Percentiles rank a stretch among this genome's conserved stretches.
These are phyloP conservation scores for Cassiopea andromeda DNA, from an alignment of 30 jellyfish, hydroid and myxozoan species.

Conservation along the genomic window DNA sequence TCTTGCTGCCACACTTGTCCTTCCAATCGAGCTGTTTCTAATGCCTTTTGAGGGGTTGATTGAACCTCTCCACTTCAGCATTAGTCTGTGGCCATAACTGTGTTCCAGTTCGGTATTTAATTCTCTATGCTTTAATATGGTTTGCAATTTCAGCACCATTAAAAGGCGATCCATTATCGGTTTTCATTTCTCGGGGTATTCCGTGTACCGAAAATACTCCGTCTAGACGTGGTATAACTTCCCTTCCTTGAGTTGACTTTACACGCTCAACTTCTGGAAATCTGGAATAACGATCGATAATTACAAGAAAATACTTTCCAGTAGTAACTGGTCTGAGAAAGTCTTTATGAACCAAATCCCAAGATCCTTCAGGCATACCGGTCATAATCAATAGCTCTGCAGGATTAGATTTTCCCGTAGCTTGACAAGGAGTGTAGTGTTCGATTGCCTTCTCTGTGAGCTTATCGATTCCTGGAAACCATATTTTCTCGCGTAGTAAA, in stretches of 20 bases:
- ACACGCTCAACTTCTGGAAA: not conserved
- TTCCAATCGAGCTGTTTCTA: conserved; percentile 29
- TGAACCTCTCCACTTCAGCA: conserved; percentile 14
- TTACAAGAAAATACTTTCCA: not conserved
- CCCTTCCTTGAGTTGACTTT: not conserved
- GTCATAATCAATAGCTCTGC: not conserved
- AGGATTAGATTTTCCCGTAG: not conserved
- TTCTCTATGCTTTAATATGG: conserved; percentile 19
- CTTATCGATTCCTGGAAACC: not conserved
- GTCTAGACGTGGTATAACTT: not conserved
- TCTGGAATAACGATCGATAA: not conserved
- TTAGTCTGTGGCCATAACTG: conserved; percentile 29
- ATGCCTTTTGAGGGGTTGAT: not conserved
- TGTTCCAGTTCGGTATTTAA: conserved; percentile 21
- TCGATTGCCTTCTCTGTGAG: not conserved
- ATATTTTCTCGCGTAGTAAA: not conserved
- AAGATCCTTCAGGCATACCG: not conserved
- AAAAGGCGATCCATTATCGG: conserved; percentile 25
- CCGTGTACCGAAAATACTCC: not conserved
- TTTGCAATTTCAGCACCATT: conserved; percentile 1
- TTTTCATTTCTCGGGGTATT: not conserved
- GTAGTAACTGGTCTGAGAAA: not conserved
- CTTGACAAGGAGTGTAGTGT: not conserved
- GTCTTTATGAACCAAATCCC: not conserved
- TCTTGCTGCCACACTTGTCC: conserved; percentile 22